A percentile compares a stretch with the other conserved stretches of the same genome.
phyloP scores from a whole-genome alignment of 2,113 vertebrate genomes.

The Bubalus kerabau region DNA sequence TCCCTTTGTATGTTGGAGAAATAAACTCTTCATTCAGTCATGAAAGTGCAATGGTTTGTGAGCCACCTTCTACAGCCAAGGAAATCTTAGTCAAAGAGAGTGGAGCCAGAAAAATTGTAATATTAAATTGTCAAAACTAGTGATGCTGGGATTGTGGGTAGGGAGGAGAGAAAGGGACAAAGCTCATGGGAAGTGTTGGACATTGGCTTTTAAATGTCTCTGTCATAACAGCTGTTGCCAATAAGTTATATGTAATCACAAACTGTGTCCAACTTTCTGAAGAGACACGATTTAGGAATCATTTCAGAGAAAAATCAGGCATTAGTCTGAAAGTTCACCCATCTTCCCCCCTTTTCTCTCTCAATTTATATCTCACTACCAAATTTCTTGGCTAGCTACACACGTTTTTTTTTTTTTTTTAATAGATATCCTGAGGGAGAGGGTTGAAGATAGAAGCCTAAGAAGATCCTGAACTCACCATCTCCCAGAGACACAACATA shows the following conservation, averaged over 20 bases:
- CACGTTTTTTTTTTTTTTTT: background rate
- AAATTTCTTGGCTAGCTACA: background rate
- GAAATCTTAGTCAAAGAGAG: background rate
- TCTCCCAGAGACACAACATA: background rate
- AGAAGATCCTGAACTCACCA: background rate
- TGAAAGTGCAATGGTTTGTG: constrained; percentile 25
- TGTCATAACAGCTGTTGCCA: background rate
- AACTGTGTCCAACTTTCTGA: background rate
- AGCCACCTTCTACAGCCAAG: background rate
- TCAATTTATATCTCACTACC: background rate
- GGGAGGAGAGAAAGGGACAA: background rate
- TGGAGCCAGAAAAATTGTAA: background rate
- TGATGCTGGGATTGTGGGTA: background rate
- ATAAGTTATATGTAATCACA: background rate
- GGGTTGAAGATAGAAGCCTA: background rate
- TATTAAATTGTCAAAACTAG: background rate
- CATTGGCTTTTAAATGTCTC: background rate
- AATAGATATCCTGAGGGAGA: background rate
- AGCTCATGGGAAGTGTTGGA: background rate
- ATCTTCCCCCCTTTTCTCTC: background rate
- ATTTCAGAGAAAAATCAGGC: background rate
- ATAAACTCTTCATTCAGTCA: constrained; percentile 37
- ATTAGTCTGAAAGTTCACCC: background rate
- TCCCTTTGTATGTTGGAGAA: constrained; percentile 34
- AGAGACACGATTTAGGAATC: background rate